phyloP scores from a whole-genome alignment of 2,113 vertebrate genomes.

The Urocitellus parryii region DNA sequence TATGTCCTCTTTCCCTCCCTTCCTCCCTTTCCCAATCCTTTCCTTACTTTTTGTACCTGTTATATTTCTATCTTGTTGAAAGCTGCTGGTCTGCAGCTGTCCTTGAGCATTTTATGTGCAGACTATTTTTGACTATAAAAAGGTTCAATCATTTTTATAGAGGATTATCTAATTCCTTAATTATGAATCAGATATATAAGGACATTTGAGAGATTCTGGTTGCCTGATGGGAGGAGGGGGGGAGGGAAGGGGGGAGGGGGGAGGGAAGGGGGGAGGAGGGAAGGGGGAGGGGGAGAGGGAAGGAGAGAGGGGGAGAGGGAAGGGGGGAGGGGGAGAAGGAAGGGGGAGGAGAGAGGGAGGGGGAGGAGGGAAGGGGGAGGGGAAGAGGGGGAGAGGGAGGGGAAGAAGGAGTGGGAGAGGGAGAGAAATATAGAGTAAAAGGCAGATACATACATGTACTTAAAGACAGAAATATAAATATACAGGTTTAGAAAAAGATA shows the following conservation, averaged over 20 bases:
- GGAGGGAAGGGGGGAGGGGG: neutral
- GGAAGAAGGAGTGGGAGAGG: neutral
- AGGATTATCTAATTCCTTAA: conserved; percentile 18
- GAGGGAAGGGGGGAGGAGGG: no score
- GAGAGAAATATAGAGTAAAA: neutral
- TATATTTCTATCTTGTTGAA: neutral
- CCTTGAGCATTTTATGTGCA: conserved; percentile 7
- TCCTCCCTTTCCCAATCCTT: neutral
- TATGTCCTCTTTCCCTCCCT: no score
- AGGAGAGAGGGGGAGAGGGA: neutral
- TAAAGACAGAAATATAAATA: neutral
- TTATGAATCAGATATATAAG: neutral
- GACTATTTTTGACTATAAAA: conserved; percentile 2
- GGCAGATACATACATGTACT: neutral
- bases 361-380: neutral
- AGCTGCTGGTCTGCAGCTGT: neutral
- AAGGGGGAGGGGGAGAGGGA: neutral
- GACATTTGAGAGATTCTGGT: neutral
- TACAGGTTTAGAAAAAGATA: neutral
- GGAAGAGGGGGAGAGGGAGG: no score
- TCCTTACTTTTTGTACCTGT: neutral
- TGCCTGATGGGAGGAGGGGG: neutral
- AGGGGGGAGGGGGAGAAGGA: neutral
- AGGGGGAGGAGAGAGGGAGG: neutral
- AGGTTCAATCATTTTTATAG: conserved; percentile 17